Percentiles rank a stretch among this genome's conserved stretches.
Conservation (phyloP, 2,113 vertebrate genomes). For the Pseudorhombus dupliciocellatus region DNA sequence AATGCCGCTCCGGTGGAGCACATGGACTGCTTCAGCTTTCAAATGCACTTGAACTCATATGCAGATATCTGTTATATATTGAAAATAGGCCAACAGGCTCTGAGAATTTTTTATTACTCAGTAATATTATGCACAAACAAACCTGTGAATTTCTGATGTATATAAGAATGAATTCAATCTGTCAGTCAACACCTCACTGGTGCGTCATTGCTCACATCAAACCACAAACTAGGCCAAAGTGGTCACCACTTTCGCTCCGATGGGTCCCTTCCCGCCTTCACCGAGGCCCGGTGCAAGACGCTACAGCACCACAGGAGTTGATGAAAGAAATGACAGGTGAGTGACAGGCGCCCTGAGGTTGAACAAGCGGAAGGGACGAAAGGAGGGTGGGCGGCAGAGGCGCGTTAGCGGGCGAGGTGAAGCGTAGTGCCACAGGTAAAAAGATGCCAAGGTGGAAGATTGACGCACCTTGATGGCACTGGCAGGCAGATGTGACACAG, state of each 20-base stretch:
- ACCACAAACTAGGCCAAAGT: constrained; percentile 66
- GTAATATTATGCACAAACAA: background rate
- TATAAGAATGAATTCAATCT: background rate
- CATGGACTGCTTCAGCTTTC: too few species aligned
- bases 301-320: constrained; percentile 43
- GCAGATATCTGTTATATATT: too few species aligned
- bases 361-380: constrained; percentile 28
- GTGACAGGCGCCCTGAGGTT: constrained; percentile 76
- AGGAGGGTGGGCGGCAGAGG: constrained; percentile 17
- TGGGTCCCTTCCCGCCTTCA: constrained; percentile 52
- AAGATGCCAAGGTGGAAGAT: constrained; percentile 69
- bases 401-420: constrained; percentile 40
- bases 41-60: too few species aligned
- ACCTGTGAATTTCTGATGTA: background rate
- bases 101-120: background rate
- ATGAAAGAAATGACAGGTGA: constrained; percentile 80
- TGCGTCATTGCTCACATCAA: constrained; percentile 16
- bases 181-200: constrained; percentile 56
- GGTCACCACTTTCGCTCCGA: constrained; percentile 58
- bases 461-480: constrained; percentile 74
- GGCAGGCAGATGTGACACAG: constrained; percentile 77
- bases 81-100: too few species aligned
- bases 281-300: constrained; percentile 14
- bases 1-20: too few species aligned
- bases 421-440: constrained; percentile 72